Evolutionary conservation across 2,888 invertebrate genomes (phyloP), one percentile per base, ranked within the genome.

Genomic region (Eupithecia insigniata): DNA sequence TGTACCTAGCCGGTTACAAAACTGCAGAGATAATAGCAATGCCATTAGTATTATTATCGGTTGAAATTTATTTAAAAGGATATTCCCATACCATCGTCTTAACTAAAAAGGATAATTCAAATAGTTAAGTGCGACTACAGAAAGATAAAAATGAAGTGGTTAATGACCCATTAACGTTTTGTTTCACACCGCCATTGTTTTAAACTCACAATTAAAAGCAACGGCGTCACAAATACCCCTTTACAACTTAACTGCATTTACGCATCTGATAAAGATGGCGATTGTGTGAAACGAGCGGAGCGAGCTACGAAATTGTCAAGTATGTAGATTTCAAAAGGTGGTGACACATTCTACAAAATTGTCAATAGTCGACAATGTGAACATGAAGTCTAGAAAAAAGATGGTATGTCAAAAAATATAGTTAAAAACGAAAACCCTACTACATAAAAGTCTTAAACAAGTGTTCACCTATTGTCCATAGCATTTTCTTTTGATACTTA

Each of bases 91-190:
- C n/a, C 32, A 67, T 64, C 67, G 65, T 36, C 69, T 70, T 67
- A 67, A 70, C 69, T 67, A 64, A 46, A 70, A 73, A 71, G 61
- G 74, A 71, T 74, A 65, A 69, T 69, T 71, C 70, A 75, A 67
- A 68, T 72, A 66, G 62, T 65, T 60, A 72, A 72, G 66, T 68
- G 61, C 66, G 67, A 67, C 69, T 66, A 72, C 67, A 67, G 62
- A 28, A 75, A 72, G 70, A 75, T 75, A 72, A 75, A 71, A 75
- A 72, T 72, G 68, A 72, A 66, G 43, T 34, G 60, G 66, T 75
- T 74, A 74, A 74, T 74, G 71, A 69, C 46, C 74, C 71, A 74
- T 74, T 74, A 74, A 60, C 67, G 74, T 74, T 74, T 74, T 69
- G 74, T 74, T 74, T 74, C 74, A 71, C 74, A 69, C 74, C 46